Evolutionary conservation across 1,140 invertebrate genomes (phyloP), one percentile per base, ranked within the genome.

Genomic region (Orius laevigatus): DNA sequence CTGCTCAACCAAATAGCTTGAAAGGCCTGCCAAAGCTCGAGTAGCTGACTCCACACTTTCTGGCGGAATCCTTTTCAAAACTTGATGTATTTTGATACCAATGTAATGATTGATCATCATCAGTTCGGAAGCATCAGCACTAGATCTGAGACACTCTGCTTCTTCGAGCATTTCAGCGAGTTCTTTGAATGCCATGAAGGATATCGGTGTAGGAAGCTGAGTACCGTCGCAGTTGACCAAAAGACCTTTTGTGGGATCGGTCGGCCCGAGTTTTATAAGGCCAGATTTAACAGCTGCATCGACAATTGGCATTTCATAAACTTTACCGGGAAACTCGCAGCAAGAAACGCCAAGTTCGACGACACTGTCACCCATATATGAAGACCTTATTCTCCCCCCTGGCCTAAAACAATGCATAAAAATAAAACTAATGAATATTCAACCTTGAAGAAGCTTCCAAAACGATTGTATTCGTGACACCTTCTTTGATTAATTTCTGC

Each of bases 91-190:
- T 8, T 25, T 25, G 8, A 25, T 25, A 25, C 25, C 25, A 25
- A 25, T 25, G 8, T 25, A 25, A 25, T 25, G 25, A 25, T 25
- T 25, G 3, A 25, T 25, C 25, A 25, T 25, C 25, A 25, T 25
- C 25, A 25, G 8, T 25, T 25, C 25, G 35, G 71, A 62, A 56
- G 77, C 73, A n/a, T 78, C 69, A 2, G 71, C 70, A 5, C 75
- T 19, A 4, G 25, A 45, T 31, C 43, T 25, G n/a, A 45, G 11
- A 20, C 43, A 31, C 32, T 45, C 32, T 2, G 32, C 11, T 45
- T 45, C 43, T 33, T 45, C 43, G 25, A 19, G 19, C 9, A 45
- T 45, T n/a, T 11, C 43, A n/a, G 32, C 19, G n/a, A 45, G 32
- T 45, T 45, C 43, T n/a, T 45, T 25, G 12, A 45, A 45, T 5